Conservation (phyloP, 1,140 invertebrate genomes). For the Zelostemma sp. region DNA sequence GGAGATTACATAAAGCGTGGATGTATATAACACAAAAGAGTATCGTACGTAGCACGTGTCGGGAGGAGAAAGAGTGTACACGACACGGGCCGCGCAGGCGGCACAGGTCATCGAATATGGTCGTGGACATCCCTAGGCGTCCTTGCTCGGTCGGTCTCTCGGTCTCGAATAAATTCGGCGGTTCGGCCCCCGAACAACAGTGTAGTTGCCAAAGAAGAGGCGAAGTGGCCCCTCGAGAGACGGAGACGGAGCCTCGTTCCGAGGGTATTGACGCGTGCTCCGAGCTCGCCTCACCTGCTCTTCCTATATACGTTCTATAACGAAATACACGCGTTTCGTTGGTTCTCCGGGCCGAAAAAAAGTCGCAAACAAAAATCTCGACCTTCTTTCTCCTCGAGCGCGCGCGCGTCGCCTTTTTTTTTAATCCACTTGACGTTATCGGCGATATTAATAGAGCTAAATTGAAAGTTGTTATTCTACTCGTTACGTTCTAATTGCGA, state of each 20-base stretch:
- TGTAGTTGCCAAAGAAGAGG: slow-evolving; percentile 30
- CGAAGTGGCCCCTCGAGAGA: slow-evolving; percentile 37
- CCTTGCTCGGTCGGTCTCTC: slow-evolving; percentile 33
- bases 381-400: no score
- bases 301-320: slow-evolving; percentile 7
- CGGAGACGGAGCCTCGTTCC: slow-evolving; percentile 43
- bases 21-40: slow-evolving; percentile 31
- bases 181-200: slow-evolving; percentile 22
- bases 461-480: slow-evolving; percentile 10
- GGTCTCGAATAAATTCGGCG: background rate
- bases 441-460: background rate
- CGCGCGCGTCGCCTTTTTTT: background rate
- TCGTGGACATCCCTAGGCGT: slow-evolving; percentile 45
- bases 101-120: slow-evolving; percentile 42
- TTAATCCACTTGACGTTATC: background rate
- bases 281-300: slow-evolving; percentile 52
- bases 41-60: slow-evolving; percentile 36
- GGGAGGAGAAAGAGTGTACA: slow-evolving; percentile 22
- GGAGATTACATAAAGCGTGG: slow-evolving; percentile 4
- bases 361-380: background rate
- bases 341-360: background rate
- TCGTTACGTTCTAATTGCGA: background rate
- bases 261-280: slow-evolving; percentile 52
- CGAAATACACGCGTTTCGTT: background rate
- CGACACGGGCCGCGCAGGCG: slow-evolving; percentile 29